Conservation (phyloP, 2,113 vertebrate genomes). For the Passer domesticus region DNA sequence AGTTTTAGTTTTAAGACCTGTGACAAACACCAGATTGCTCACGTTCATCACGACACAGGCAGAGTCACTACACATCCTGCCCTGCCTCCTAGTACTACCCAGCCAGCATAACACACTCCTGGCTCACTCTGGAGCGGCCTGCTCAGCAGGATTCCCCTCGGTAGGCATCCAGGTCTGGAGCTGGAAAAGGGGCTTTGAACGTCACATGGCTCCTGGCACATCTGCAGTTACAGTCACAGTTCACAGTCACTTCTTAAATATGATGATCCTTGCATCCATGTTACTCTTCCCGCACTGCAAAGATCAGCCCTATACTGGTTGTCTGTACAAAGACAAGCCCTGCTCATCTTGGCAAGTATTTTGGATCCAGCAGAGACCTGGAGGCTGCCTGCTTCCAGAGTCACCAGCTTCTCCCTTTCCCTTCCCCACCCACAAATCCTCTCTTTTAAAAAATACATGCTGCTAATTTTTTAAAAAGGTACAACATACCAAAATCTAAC, state of each 20-base stretch:
- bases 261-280: accelerated
- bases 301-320: background rate
- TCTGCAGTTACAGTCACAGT: background rate
- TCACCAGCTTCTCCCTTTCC: background rate
- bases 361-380: background rate
- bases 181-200: background rate
- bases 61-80: background rate
- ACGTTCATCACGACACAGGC: background rate
- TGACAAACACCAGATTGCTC: constrained; percentile 58
- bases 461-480: background rate
- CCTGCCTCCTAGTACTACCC: background rate
- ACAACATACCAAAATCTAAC: background rate
- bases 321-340: background rate
- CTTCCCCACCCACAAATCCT: background rate
- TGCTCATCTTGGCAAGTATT: background rate
- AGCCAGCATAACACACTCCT: background rate
- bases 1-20: constrained; percentile 46
- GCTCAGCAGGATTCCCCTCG: background rate
- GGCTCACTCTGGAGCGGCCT: background rate
- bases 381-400: background rate
- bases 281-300: background rate
- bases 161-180: background rate
- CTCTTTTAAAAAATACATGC: background rate
- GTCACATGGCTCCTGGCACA: background rate
- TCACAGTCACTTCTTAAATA: background rate